These are phyloP conservation scores for Galleria mellonella DNA, from an alignment of 1,140 invertebrate species.

Conservation along the genomic window DNA sequence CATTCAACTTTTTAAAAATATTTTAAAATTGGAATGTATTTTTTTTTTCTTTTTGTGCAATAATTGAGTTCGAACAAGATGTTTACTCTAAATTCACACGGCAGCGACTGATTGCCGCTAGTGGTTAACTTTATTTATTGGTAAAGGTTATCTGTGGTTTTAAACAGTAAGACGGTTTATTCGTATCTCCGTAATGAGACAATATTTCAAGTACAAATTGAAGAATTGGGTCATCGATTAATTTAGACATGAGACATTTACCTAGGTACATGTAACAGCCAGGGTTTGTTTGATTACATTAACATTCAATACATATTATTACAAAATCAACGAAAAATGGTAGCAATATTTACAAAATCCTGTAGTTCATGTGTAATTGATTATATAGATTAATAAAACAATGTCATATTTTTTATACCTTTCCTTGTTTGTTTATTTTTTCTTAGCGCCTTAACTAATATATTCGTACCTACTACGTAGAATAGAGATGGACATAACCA, in stretches of 20 bases:
- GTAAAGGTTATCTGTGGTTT: conserved; percentile 28
- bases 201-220: neutral
- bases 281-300: too few species aligned
- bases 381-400: too few species aligned
- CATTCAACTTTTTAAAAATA: conserved; percentile 5
- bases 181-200: neutral
- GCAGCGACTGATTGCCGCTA: conserved; percentile 8
- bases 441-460: too few species aligned
- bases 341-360: too few species aligned
- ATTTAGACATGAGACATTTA: conserved; percentile 9
- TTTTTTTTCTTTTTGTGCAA: conserved; percentile 5
- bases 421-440: too few species aligned
- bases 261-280: too few species aligned
- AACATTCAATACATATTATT: too few species aligned
- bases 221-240: conserved; percentile 12
- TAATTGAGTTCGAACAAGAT: conserved; percentile 1
- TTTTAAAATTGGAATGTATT: neutral
- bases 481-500: too few species aligned
- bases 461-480: too few species aligned
- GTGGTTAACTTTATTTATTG: neutral
- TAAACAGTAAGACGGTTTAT: conserved; percentile 2
- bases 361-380: too few species aligned
- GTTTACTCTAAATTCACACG: conserved; percentile 13
- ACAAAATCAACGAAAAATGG: too few species aligned
- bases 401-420: too few species aligned